phyloP scores from a whole-genome alignment of 2,888 invertebrate species.

The Agrotis ipsilon region DNA sequence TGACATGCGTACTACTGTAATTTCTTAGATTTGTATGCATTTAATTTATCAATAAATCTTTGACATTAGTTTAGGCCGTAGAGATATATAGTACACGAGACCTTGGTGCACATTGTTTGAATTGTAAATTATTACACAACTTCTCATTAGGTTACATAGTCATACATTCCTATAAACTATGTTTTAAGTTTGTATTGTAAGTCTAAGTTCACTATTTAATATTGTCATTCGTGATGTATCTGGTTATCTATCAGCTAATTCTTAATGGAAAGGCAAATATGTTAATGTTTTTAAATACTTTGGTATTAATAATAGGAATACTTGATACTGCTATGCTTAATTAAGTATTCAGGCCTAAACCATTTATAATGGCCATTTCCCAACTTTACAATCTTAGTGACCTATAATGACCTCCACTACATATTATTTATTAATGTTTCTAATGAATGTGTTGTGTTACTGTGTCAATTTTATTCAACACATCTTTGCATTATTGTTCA shows the following conservation, averaged over 20 bases:
- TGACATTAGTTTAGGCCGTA: slow-evolving; percentile 14
- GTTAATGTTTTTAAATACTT: not conserved
- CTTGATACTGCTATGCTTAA: not conserved
- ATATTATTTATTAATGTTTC: slow-evolving; percentile 27
- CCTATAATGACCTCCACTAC: slow-evolving; percentile 67
- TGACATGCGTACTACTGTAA: slow-evolving; percentile 44
- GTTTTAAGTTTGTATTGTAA: slow-evolving; percentile 15
- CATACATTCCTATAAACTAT: slow-evolving; percentile 35
- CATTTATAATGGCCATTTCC: slow-evolving; percentile 3
- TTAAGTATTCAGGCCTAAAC: not conserved
- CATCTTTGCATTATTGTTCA: slow-evolving; percentile 9
- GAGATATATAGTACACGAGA: slow-evolving; percentile 26
- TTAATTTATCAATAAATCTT: slow-evolving; percentile 22
- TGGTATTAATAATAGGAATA: not conserved
- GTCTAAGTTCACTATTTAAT: slow-evolving; percentile 21
- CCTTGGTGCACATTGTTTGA: slow-evolving; percentile 60
- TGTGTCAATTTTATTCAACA: not conserved
- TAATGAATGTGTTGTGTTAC: slow-evolving; percentile 8
- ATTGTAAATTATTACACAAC: slow-evolving; percentile 79
- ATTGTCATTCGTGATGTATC: slow-evolving; percentile 26
- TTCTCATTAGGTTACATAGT: slow-evolving; percentile 69
- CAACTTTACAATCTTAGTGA: slow-evolving; percentile 51
- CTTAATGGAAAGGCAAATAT: slow-evolving; percentile 18
- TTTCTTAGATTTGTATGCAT: slow-evolving; percentile 37
- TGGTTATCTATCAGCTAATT: slow-evolving; percentile 24